Evolutionary conservation across 2,888 invertebrate species (phyloP), one percentile per base, ranked within the genome.

Genomic region (Margaritifera margaritifera): DNA sequence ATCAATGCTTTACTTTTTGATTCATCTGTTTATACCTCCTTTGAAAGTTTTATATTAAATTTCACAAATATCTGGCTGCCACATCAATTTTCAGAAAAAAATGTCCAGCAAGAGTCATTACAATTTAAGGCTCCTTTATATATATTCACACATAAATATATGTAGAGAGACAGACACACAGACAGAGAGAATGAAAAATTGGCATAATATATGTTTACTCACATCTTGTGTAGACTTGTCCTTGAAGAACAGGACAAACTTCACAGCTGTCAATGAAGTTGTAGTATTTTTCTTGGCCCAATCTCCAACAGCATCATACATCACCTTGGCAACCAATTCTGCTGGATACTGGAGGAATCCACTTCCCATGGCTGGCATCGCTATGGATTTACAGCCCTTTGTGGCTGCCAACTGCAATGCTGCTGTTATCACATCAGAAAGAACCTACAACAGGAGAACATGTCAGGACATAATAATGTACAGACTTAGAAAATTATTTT

Each of bases 231-330:
- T 31, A 1, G 31, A 8, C 8, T 8, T 31, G 60, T 76, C 76
- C 59, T 73, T 76, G n/a, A 64, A 69, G 50, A 69, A 66, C 76
- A 76, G 68, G 4, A 76, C 64, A 58, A 76, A 69, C 11, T 64
- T 54, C 8, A 76, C 66, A 42, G 20, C 68, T 51, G 60, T 62
- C 5, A 71, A 15, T 5, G 51, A 20, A 20, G 65, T 60, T 19
- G 27, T n/a, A 5, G 66, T 60, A 4, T 69, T 67, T 6, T 53
- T 58, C 5, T 52, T 50, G 4, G 68, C 59, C 62, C 67, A 72
- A 4, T 60, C 56, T 15, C 31, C 24, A n/a, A 54, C 52, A 19
- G 54, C 25, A 52, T 20, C 18, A n/a, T 63, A 71, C 76, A 76
- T 73, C 8, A 50, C 50, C 19, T 59, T 24, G 50, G 69, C 66